Evolutionary conservation across 2,888 invertebrate genomes (phyloP).

Genomic region (Kryphioiulus occultus): DNA sequence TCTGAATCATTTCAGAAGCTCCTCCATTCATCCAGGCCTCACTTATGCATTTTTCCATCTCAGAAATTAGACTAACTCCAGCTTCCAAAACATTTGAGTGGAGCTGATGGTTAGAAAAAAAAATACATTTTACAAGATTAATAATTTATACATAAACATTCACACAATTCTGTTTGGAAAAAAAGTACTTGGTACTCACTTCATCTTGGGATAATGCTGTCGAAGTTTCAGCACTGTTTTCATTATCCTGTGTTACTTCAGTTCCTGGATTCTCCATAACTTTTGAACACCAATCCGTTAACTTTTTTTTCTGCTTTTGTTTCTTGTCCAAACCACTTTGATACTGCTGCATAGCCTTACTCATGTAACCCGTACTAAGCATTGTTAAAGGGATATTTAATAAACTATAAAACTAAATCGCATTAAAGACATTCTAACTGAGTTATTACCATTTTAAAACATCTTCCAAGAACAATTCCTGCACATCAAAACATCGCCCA

Average conservation of each 20-base stretch:
- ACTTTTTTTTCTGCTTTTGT: slow-evolving; percentile 58
- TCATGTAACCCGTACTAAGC: slow-evolving; percentile 62
- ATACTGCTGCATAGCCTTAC: slow-evolving; percentile 61
- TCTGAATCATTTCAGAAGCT: slow-evolving; percentile 75
- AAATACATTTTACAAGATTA: background rate
- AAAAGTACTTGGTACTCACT: background rate
- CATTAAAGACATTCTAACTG: background rate
- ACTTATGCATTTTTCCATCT: slow-evolving; percentile 74
- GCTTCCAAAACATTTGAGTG: background rate
- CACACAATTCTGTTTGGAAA: too few relatives aligned
- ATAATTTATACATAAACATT: too few relatives aligned
- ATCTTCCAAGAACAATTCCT: slow-evolving; percentile 81
- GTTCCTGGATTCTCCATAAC: slow-evolving; percentile 12
- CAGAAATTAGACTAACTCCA: slow-evolving; percentile 60
- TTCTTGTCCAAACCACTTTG: slow-evolving; percentile 59
- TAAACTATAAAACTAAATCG: background rate
- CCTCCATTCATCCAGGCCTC: slow-evolving; percentile 70
- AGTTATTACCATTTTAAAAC: slow-evolving; percentile 67
- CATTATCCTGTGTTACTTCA: background rate
- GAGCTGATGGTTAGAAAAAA: background rate
- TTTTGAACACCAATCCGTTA: slow-evolving; percentile 59
- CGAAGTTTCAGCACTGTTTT: background rate
- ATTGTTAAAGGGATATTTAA: slow-evolving; percentile 4
- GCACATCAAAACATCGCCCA: slow-evolving; percentile 77
- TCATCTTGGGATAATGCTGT: background rate